A percentile compares a stretch with the other conserved stretches of the same genome.
Conservation (phyloP, 2,888 invertebrate genomes). For the Gari tellinella region DNA sequence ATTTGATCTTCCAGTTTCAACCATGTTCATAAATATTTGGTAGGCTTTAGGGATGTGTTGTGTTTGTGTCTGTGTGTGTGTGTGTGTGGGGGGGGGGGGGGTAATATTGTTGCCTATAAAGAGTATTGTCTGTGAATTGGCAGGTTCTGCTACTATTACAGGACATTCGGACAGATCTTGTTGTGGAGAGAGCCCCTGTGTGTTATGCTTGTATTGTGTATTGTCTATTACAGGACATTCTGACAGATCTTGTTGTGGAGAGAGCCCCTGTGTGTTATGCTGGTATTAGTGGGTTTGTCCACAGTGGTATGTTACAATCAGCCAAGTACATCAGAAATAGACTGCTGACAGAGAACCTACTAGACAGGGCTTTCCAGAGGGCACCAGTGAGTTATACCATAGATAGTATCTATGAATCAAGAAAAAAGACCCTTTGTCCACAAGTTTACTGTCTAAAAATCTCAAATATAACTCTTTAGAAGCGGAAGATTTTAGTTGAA, state of each 20-base stretch:
- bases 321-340: slow-evolving; percentile 90
- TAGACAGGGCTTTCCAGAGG: slow-evolving; percentile 75
- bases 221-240: slow-evolving; percentile 89
- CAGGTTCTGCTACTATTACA: too few species aligned
- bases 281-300: slow-evolving; percentile 87
- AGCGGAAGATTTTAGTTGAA: too few species aligned
- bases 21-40: too few species aligned
- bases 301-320: slow-evolving; percentile 94
- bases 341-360: slow-evolving; percentile 78
- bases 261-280: slow-evolving; percentile 87
- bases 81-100: too few species aligned
- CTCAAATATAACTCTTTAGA: too few species aligned
- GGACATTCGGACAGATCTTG: slow-evolving; percentile 93
- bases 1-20: too few species aligned
- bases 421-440: not conserved
- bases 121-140: too few species aligned
- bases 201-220: slow-evolving; percentile 88
- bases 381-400: slow-evolving; percentile 62
- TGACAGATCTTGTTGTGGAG: slow-evolving; percentile 89
- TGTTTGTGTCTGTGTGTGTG: too few species aligned
- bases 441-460: too few species aligned
- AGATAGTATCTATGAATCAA: not conserved
- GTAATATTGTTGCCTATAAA: too few species aligned
- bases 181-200: slow-evolving; percentile 84
- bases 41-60: too few species aligned